Conservation (phyloP, 1,140 invertebrate species). For the Lepidurus arcticus region DNA sequence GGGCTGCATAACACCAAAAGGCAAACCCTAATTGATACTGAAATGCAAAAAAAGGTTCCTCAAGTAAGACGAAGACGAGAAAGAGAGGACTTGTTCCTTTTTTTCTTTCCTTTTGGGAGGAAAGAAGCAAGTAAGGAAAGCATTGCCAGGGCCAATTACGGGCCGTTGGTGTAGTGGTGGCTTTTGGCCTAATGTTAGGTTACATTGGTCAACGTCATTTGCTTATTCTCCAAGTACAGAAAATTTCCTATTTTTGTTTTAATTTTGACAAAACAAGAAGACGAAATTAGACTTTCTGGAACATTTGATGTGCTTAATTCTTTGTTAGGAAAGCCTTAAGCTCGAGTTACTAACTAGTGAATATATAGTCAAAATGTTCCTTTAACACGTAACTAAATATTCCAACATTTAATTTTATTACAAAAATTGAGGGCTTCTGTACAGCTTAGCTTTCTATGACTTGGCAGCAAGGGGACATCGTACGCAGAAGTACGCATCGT, state of each 20-base stretch:
- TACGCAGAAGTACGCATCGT: no score
- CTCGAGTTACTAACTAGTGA: no score
- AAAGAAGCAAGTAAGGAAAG: background rate
- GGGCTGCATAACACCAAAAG: conserved; percentile 21
- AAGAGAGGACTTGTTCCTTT: background rate
- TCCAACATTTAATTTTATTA: no score
- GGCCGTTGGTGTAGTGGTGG: background rate
- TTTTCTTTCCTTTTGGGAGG: background rate
- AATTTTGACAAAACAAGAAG: background rate
- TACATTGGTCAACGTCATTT: background rate
- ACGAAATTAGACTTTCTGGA: background rate
- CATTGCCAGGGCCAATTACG: background rate
- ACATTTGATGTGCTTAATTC: background rate
- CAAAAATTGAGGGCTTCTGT: no score
- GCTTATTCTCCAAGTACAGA: background rate
- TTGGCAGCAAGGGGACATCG: no score
- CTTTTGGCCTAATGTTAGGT: conserved; percentile 14
- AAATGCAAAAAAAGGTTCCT: background rate
- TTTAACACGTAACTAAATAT: no score
- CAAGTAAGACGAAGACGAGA: background rate
- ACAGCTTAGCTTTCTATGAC: no score
- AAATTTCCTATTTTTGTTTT: background rate
- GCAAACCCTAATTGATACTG: conserved; percentile 21
- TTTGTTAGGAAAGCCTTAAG: background rate
- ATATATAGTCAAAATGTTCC: no score